Evolutionary conservation across 2,797 vertebrate genomes (phyloP).

Genomic region (Dipus sagitta): DNA sequence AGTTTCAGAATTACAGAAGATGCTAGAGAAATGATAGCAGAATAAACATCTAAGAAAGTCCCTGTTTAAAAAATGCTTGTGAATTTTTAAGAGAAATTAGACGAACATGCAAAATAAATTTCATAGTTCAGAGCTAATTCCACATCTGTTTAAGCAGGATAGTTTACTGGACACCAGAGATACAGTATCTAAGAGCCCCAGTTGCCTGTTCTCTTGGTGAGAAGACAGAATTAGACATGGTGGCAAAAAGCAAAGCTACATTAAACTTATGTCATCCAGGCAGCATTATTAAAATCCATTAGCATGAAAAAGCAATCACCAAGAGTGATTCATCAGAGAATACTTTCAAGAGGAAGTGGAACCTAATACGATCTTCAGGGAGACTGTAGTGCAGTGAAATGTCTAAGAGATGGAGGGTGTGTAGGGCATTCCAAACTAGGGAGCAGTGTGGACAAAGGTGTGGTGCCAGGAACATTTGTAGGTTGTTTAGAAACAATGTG

Average conservation of each 20-base stretch:
- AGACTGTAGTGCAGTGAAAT: slow-evolving; percentile 65
- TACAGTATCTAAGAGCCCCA: neutral
- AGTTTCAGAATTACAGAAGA: neutral
- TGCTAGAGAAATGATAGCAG: slow-evolving; percentile 16
- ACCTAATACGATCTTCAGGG: slow-evolving; percentile 55
- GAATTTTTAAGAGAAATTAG: neutral
- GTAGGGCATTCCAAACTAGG: slow-evolving; percentile 63
- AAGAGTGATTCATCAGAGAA: slow-evolving; percentile 48
- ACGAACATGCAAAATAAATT: slow-evolving; percentile 53
- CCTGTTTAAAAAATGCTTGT: neutral
- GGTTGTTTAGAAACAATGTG: slow-evolving; percentile 68
- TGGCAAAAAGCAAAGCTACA: slow-evolving; percentile 39
- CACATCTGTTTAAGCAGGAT: slow-evolving; percentile 15
- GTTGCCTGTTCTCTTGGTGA: neutral
- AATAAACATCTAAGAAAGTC: slow-evolving; percentile 49
- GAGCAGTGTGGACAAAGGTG: slow-evolving; percentile 73
- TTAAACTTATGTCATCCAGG: neutral
- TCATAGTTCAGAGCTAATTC: slow-evolving; percentile 34
- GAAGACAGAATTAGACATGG: slow-evolving; percentile 25
- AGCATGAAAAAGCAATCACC: slow-evolving; percentile 32
- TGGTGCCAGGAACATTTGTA: slow-evolving; percentile 66
- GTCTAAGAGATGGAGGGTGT: slow-evolving; percentile 42
- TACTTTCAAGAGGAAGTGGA: slow-evolving; percentile 67
- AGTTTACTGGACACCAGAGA: neutral
- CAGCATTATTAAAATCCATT: slow-evolving; percentile 49